phyloP scores from a whole-genome alignment of 2,888 invertebrate genomes.

The Eledona agricola region DNA sequence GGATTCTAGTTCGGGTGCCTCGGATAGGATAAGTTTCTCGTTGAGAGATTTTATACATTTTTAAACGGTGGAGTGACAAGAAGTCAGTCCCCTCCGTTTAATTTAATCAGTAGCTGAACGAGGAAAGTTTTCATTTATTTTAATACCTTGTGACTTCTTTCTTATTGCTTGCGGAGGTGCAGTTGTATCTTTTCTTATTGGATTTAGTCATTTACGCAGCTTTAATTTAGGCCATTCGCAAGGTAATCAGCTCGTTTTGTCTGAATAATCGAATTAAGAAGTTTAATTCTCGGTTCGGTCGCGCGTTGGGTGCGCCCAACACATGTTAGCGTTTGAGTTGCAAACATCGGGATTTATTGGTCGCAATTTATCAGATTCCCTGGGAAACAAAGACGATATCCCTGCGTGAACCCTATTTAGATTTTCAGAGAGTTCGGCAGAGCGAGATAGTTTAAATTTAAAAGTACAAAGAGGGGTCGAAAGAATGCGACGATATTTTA shows the following conservation, averaged over 20 bases:
- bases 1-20: too few species aligned
- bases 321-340: slow-evolving; percentile 19
- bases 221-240: slow-evolving; percentile 42
- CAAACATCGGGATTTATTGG: slow-evolving; percentile 33
- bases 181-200: slow-evolving; percentile 46
- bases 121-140: slow-evolving; percentile 58
- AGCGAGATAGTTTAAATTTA: slow-evolving; percentile 53
- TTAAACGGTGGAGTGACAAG: slow-evolving; percentile 52
- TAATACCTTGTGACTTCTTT: slow-evolving; percentile 54
- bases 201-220: slow-evolving; percentile 42
- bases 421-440: slow-evolving; percentile 52
- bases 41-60: slow-evolving; percentile 49
- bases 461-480: slow-evolving; percentile 49
- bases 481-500: slow-evolving; percentile 60
- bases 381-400: slow-evolving; percentile 53
- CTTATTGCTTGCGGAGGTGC: slow-evolving; percentile 45
- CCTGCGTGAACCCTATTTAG: slow-evolving; percentile 50
- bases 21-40: too few species aligned
- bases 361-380: slow-evolving; percentile 52
- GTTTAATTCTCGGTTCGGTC: not conserved
- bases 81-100: slow-evolving; percentile 51
- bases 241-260: slow-evolving; percentile 17
- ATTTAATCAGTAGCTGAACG: slow-evolving; percentile 57
- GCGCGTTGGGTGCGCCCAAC: not conserved
- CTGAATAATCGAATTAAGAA: slow-evolving; percentile 26